Base-by-base conservation (phyloP, 2,888 invertebrate species). In the Melikaiella ostensackeni region DNA sequence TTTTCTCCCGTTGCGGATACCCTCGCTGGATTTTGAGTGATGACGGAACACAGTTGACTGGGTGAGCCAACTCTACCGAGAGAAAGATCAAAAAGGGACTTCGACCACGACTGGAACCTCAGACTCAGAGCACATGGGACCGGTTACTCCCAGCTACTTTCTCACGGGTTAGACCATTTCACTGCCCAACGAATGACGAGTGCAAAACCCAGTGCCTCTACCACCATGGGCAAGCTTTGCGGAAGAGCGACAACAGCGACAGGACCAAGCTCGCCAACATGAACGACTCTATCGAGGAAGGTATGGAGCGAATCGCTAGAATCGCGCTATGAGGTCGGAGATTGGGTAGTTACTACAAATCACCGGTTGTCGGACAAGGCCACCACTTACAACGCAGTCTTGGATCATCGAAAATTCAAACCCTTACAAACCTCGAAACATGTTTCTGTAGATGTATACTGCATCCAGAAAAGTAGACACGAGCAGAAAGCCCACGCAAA, bases 21-120 rank as follows among this genome's bases (percentile, higher is more conserved):
- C 66, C 76, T 19, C 64, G 66, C 7, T 42, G 63, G 8, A 74
- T 80, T 16, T 55, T 81, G 4, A 21, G 62, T 16, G 79, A 81
- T 73, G 80, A 80, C 62, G 80, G 82, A 1, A 42, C 74, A 1
- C 80, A 79, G 27, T 79, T 19, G 24, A 35, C 27, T 59, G 73
- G 70, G 42, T 13, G 42, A 6, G 8, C 42, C 42, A 42, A 8
- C 42, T 13, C 42, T 8, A 42, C 77, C 57, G 77, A n/a, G n/a
- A n/a, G n/a, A n/a, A n/a, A n/a, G n/a, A n/a, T n/a, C n/a, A n/a
- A n/a, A n/a, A n/a, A n/a, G n/a, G n/a, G n/a, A n/a, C n/a, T n/a
- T n/a, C n/a, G n/a, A n/a, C n/a, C n/a, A n/a, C n/a, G n/a, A n/a
- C n/a, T n/a, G n/a, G n/a, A n/a, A n/a, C n/a, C n/a, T n/a, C n/a